Conservation (phyloP, 2,888 invertebrate species). For the Drosophila flavopinicola region DNA sequence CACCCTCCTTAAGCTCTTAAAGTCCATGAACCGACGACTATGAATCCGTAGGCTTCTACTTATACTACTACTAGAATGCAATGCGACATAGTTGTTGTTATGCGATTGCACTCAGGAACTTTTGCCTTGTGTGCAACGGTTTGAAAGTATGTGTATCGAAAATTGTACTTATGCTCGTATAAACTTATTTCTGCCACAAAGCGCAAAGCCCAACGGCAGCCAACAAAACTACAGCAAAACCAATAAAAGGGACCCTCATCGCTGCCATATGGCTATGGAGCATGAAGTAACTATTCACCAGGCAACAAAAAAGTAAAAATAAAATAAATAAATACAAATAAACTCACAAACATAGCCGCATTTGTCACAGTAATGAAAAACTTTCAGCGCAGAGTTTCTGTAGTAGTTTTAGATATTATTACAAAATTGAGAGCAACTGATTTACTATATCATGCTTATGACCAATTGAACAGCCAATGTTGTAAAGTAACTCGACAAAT, state of each 20-base stretch:
- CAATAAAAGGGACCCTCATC: constrained; percentile 10
- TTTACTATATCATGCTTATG: too few relatives aligned
- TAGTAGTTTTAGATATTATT: too few relatives aligned
- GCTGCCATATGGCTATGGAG: constrained; percentile 18
- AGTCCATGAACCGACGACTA: constrained; percentile 27
- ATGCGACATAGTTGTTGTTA: constrained; percentile 8
- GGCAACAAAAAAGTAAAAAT: neutral
- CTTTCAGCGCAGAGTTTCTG: neutral
- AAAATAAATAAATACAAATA: neutral
- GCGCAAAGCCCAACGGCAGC: constrained; percentile 24
- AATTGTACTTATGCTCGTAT: constrained; percentile 23
- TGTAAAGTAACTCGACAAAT: too few relatives aligned
- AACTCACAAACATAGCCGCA: constrained; percentile 3
- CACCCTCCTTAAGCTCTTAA: constrained; percentile 48
- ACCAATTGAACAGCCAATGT: too few relatives aligned
- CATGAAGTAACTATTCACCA: constrained; percentile 1
- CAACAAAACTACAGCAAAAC: constrained; percentile 1
- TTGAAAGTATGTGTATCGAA: constrained; percentile 39
- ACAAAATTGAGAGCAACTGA: too few relatives aligned
- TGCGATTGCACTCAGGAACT: constrained; percentile 46
- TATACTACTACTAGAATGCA: constrained; percentile 44
- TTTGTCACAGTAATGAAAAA: constrained; percentile 10
- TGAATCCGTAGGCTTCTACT: constrained; percentile 49
- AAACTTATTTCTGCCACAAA: constrained; percentile 35
- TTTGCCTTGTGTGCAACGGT: constrained; percentile 60